phyloP scores from a whole-genome alignment of 2,888 invertebrate species.

The Oxytorus armatus region DNA sequence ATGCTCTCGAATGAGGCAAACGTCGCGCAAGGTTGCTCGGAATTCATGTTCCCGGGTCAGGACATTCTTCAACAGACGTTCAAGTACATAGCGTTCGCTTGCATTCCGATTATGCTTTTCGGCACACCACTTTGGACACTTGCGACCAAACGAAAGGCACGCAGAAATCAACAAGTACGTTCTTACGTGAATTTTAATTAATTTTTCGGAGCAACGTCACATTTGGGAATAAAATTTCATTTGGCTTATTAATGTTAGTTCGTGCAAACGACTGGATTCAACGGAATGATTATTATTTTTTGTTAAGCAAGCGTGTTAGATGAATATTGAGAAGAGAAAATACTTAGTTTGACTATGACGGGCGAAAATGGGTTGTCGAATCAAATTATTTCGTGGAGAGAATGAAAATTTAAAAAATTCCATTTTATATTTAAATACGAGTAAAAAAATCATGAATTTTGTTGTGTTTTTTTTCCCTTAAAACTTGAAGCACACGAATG shows the following conservation, averaged over 20 bases:
- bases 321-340: too few species aligned
- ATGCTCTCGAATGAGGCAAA: constrained; percentile 86
- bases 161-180: constrained; percentile 73
- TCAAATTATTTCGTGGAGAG: too few species aligned
- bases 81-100: constrained; percentile 88
- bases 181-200: neutral
- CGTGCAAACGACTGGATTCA: neutral
- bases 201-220: neutral
- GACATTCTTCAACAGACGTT: constrained; percentile 87
- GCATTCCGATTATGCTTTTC: constrained; percentile 91
- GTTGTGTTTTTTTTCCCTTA: neutral
- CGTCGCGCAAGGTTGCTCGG: constrained; percentile 85
- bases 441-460: neutral
- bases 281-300: too few species aligned
- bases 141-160: constrained; percentile 74
- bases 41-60: constrained; percentile 88
- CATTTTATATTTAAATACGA: neutral
- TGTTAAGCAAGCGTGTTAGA: too few species aligned
- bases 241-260: neutral
- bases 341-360: too few species aligned
- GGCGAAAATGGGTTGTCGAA: too few species aligned
- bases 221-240: neutral
- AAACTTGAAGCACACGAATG: constrained; percentile 75
- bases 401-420: too few species aligned
- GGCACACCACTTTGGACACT: constrained; percentile 91